A percentile compares a stretch with the other conserved stretches of the same genome.
Evolutionary conservation across 1,140 invertebrate species (phyloP).

Genomic region (Aplysia californica): DNA sequence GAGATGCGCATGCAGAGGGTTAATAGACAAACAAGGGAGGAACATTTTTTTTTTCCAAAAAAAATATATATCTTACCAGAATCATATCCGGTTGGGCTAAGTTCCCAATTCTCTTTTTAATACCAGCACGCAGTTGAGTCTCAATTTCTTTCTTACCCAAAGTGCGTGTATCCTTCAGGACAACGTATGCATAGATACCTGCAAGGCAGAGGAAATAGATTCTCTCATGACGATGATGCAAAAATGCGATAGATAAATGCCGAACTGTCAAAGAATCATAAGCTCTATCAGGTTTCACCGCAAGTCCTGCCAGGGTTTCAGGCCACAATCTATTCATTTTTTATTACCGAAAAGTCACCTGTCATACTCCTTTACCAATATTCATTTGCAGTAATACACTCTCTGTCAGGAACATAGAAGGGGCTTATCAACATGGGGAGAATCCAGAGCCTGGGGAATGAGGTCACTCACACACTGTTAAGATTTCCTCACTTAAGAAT

Average conservation of each 20-base stretch:
- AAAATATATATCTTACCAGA: slow-evolving; percentile 45
- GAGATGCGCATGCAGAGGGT: neutral
- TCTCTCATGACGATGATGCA: neutral
- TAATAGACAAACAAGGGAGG: neutral
- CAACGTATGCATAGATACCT: slow-evolving; percentile 67
- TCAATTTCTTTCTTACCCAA: slow-evolving; percentile 40
- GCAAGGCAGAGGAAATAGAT: neutral
- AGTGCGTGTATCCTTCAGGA: slow-evolving; percentile 57
- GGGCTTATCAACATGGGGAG: no score
- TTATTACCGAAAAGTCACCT: neutral
- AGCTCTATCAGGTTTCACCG: no score
- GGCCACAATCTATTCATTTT: neutral
- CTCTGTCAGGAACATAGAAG: no score
- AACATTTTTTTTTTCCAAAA: neutral
- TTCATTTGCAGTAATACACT: no score
- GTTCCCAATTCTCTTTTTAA: slow-evolving; percentile 58
- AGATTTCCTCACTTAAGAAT: no score
- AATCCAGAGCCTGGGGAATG: no score
- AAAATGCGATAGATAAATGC: neutral
- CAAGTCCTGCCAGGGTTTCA: no score
- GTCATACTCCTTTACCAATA: neutral
- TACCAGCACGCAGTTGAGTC: slow-evolving; percentile 46
- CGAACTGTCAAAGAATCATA: no score
- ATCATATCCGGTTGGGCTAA: slow-evolving; percentile 66
- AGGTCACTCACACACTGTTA: no score